Conservation (phyloP, 2,888 invertebrate genomes). For the Agonum fuliginosum region DNA sequence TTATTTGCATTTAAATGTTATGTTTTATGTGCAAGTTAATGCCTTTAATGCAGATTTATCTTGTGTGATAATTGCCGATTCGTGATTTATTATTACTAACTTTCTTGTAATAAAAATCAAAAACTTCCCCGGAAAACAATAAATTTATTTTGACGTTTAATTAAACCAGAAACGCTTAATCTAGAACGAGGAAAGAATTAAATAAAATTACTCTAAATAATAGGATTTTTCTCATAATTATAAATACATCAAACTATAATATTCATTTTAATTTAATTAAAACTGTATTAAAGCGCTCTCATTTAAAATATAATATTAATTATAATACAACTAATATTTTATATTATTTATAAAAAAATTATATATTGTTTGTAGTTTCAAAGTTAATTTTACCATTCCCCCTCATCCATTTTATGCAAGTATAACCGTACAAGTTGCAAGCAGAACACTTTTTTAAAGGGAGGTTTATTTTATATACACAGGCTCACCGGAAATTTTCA, state of each 20-base stretch:
- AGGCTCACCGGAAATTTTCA: no score
- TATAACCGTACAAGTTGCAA: no score
- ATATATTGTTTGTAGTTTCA: no score
- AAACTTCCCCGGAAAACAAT: background rate
- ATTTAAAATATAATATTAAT: background rate
- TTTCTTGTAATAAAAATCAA: conserved; percentile 15
- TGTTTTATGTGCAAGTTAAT: conserved; percentile 17
- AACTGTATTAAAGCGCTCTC: background rate
- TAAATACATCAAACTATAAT: conserved; percentile 22
- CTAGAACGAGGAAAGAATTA: conserved; percentile 18
- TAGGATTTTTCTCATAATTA: conserved; percentile 29
- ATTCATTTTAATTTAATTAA: conserved; percentile 20
- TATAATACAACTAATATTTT: background rate
- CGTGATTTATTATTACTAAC: conserved; percentile 4
- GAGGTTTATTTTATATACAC: no score
- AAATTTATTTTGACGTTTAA: background rate
- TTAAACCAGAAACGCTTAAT: background rate
- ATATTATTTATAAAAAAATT: no score
- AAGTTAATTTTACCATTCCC: no score
- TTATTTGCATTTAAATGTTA: conserved; percentile 19
- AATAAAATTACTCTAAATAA: background rate
- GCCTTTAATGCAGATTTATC: background rate
- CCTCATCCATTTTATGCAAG: no score
- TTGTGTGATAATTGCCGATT: conserved; percentile 10
- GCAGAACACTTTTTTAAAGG: no score